Evolutionary conservation across 2,888 invertebrate genomes (phyloP).

Genomic region (Ceriagrion tenellum): DNA sequence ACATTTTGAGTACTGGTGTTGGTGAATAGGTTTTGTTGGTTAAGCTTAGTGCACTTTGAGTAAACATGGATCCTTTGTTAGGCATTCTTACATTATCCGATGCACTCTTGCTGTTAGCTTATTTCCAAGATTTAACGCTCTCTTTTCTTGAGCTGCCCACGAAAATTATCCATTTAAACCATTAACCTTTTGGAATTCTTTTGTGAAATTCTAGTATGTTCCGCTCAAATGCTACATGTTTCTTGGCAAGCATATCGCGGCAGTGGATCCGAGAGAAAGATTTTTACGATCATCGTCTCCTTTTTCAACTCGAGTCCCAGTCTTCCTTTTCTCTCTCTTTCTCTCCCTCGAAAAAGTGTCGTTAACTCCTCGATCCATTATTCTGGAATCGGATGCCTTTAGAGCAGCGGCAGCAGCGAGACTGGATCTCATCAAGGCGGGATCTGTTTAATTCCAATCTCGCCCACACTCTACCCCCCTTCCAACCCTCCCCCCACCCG

Average conservation of each 20-base stretch:
- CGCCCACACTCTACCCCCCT: not conserved
- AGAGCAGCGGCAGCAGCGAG: slow-evolving; percentile 6
- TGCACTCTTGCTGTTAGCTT: no score
- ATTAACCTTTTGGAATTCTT: not conserved
- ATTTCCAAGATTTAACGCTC: no score
- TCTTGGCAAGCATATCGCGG: not conserved
- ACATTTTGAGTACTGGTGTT: no score
- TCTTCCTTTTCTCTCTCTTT: not conserved
- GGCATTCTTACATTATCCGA: no score
- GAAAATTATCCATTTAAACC: slow-evolving; percentile 28
- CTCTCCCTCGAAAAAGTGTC: slow-evolving; percentile 46
- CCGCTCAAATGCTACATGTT: not conserved
- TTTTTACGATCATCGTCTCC: slow-evolving; percentile 34
- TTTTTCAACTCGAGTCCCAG: not conserved
- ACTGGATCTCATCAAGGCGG: slow-evolving; percentile 60
- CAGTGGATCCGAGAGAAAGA: not conserved
- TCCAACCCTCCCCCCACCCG: not conserved
- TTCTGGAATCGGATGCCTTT: slow-evolving; percentile 38
- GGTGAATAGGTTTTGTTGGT: no score
- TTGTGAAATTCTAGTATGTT: not conserved
- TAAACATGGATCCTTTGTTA: no score
- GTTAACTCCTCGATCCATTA: slow-evolving; percentile 31
- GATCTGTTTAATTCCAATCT: slow-evolving; percentile 46
- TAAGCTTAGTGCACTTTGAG: no score
- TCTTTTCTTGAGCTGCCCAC: not conserved